Percentiles rank a stretch among this genome's conserved stretches.
phyloP scores from a whole-genome alignment of 1,140 invertebrate genomes.

The Drosophila suzukii region DNA sequence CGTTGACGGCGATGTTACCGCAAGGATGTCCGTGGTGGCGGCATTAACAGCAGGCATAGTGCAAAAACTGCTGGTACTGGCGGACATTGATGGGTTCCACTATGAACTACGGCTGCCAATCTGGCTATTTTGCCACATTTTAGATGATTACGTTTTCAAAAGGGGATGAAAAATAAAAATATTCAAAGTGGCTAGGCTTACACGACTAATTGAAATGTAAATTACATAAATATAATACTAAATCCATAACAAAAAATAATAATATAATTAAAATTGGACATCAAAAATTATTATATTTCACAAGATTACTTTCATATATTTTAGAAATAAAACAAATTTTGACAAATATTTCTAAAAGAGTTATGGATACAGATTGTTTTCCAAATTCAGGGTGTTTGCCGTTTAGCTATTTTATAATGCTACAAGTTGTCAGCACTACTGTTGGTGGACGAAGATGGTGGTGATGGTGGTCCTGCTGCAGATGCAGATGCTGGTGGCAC shows the following conservation, averaged over 20 bases:
- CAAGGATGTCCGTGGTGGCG: slow-evolving; percentile 57
- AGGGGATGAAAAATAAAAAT: not conserved
- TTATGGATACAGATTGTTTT: too few relatives aligned
- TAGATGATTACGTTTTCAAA: too few relatives aligned
- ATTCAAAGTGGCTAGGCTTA: too few relatives aligned
- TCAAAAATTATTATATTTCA: too few relatives aligned
- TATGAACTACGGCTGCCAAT: not conserved
- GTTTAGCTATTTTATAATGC: not conserved
- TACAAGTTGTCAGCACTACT: slow-evolving; percentile 1
- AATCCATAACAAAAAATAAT: too few relatives aligned
- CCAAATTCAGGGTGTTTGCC: too few relatives aligned
- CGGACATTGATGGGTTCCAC: slow-evolving; percentile 5
- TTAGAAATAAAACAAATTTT: too few relatives aligned
- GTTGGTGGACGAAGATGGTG: not conserved
- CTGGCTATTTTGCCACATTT: not conserved
- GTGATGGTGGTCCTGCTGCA: slow-evolving; percentile 25
- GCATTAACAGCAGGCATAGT: slow-evolving; percentile 48
- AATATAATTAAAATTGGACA: too few relatives aligned
- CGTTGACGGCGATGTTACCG: slow-evolving; percentile 31
- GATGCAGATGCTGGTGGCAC: slow-evolving; percentile 35
- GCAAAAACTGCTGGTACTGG: slow-evolving; percentile 54
- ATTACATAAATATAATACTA: too few relatives aligned
- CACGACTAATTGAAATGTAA: too few relatives aligned
- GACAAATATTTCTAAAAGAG: too few relatives aligned
- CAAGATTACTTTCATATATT: too few relatives aligned